Percentiles rank a stretch among this genome's conserved stretches.
Evolutionary conservation across 2,113 vertebrate genomes (phyloP).

Genomic region (Eolophus roseicapilla): DNA sequence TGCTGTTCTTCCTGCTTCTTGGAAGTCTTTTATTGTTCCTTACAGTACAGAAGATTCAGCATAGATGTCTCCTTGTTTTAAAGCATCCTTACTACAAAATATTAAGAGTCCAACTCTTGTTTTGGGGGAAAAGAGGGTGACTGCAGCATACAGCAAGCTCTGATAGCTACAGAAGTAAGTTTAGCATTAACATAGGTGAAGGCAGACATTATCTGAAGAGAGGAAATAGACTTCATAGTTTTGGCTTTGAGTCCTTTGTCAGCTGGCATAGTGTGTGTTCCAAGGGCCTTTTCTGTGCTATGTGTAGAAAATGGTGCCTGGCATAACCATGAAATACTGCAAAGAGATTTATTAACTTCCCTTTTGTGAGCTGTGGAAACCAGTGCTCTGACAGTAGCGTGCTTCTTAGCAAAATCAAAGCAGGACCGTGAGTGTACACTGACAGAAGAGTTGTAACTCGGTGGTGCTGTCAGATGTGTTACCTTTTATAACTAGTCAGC

Average conservation of each 20-base stretch:
- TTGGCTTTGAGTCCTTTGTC: background rate
- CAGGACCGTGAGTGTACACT: background rate
- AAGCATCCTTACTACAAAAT: background rate
- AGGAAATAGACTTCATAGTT: background rate
- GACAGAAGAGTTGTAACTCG: background rate
- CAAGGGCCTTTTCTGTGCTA: background rate
- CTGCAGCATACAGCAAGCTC: background rate
- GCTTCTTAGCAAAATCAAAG: background rate
- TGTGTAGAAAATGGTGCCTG: background rate
- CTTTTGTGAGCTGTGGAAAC: conserved; percentile 14
- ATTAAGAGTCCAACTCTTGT: background rate
- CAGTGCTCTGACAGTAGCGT: background rate
- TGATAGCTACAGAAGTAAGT: background rate
- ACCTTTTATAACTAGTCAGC: background rate
- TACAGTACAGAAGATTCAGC: background rate
- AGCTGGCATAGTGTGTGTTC: background rate
- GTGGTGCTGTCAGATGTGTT: background rate
- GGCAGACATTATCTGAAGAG: background rate
- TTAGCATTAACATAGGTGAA: background rate
- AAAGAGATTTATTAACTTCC: background rate
- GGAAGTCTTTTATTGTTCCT: conserved; percentile 46
- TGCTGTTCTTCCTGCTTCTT: conserved; percentile 58
- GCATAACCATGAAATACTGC: background rate
- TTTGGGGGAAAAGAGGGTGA: background rate
- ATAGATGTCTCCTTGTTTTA: background rate